Evolutionary conservation across 2,113 vertebrate species (phyloP), one percentile per base, ranked within the genome.

Genomic region (Sylvietta virens): DNA sequence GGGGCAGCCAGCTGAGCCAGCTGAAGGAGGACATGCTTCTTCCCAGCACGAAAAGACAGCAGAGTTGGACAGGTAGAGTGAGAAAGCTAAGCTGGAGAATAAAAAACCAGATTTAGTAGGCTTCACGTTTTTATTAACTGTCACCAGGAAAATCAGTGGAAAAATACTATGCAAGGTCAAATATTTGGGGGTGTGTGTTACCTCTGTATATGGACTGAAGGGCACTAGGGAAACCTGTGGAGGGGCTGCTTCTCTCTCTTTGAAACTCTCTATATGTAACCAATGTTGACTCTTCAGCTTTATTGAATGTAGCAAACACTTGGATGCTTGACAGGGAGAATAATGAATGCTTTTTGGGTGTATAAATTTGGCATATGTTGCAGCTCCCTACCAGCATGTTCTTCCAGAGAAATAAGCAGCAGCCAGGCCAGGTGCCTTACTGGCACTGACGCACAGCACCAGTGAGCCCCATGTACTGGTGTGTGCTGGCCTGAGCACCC

Each of bases 81-180:
- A 86, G 77, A 84, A 91, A 92, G 39, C 45, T 92, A 33, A 84
- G 50, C 58, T 78, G 4, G 66, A 69, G 70, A 91, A 79, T 47
- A 71, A 86, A 88, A 74, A 62, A 6, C 7, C 77, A 54, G 51
- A 72, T 67, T 60, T 23, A 1, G 62, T 57, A 79, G 83, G 11
- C 66, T 62, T 81, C 48, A 86, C 21, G 22, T 47, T 89, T 95
- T 95, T 92, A 93, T 92, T 87, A 91, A 74, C 53, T 65, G 58
- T 40, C 56, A 50, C 44, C 50, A 64, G 39, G 37, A 71, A 90
- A 81, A 91, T 28, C 0, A 1, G 58, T 67, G 73, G 86, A 54
- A 88, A 95, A 96, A 80, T 72, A 86, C 76, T 83, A n/a, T 4
- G 88, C 24, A 56, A 93, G 90, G 71, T 61, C 56, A 93, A 93